Percentiles rank a stretch among this genome's conserved stretches.
These are phyloP conservation scores for Plectropomus leopardus DNA, from an alignment of 2,113 vertebrate species.

Conservation along the genomic window DNA sequence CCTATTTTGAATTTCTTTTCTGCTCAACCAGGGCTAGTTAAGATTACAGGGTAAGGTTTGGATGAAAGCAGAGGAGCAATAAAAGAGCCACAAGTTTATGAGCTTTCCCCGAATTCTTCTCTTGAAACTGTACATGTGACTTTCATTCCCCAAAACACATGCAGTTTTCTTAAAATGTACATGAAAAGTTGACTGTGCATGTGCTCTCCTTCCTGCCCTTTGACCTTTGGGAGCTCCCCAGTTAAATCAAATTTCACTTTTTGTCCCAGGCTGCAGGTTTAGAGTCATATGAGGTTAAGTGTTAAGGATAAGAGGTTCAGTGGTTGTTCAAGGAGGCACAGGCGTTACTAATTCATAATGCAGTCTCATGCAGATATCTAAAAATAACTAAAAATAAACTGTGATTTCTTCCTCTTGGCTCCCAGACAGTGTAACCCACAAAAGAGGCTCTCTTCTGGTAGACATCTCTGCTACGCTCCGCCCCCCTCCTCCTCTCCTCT, in stretches of 20 bases:
- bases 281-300: conserved; percentile 23
- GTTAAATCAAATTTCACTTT: conserved; percentile 2
- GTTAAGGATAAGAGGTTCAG: conserved; percentile 7
- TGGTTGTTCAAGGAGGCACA: conserved; percentile 13
- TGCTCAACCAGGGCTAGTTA: conserved; percentile 1
- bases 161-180: neutral
- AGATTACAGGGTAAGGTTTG: conserved; percentile 35
- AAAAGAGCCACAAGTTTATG: conserved; percentile 38
- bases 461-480: neutral
- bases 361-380: conserved; percentile 41
- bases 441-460: conserved; percentile 19
- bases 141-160: neutral
- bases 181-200: neutral
- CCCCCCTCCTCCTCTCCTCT: neutral
- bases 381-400: conserved; percentile 55
- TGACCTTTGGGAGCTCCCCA: neutral
- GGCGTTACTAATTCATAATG: conserved; percentile 48
- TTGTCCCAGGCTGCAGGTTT: neutral
- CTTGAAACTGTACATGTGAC: neutral
- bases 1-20: neutral
- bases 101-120: conserved; percentile 12
- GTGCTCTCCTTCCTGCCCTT: neutral
- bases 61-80: conserved; percentile 13
- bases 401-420: conserved; percentile 27
- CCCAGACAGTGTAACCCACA: conserved; percentile 39